Conservation (phyloP, 2,113 vertebrate species). For the Spheniscus mendiculus region DNA sequence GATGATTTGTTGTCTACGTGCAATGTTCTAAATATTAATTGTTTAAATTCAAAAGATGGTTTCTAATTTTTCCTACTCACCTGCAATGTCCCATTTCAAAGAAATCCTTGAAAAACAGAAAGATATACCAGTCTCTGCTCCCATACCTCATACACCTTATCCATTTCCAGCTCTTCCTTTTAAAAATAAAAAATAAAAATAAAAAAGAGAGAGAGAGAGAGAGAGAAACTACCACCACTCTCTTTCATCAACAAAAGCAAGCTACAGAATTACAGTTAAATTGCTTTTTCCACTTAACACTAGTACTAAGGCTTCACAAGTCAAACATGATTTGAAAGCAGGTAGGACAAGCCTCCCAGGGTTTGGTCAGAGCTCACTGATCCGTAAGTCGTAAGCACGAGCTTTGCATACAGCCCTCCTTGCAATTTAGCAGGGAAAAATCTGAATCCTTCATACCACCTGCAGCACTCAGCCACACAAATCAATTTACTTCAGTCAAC, state of each 20-base stretch:
- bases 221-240: not conserved
- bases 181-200: not conserved
- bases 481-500: not conserved
- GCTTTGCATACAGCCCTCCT: not conserved
- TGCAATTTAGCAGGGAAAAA: not conserved
- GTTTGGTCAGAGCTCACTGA: not conserved
- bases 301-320: not conserved
- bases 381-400: rapidly evolving
- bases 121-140: not conserved
- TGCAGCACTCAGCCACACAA: not conserved
- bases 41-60: not conserved
- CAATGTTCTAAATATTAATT: not conserved
- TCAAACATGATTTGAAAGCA: not conserved
- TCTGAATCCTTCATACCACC: not conserved
- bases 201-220: too few relatives aligned
- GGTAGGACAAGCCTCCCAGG: not conserved
- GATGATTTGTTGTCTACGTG: not conserved
- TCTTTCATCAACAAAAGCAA: not conserved
- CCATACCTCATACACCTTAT: not conserved
- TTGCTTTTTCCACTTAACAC: not conserved
- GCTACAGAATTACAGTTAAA: not conserved
- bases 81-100: not conserved
- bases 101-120: not conserved
- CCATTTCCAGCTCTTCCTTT: not conserved
- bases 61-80: not conserved